Conservation (phyloP, 2,113 vertebrate species). For the Poicephalus gulielmi region DNA sequence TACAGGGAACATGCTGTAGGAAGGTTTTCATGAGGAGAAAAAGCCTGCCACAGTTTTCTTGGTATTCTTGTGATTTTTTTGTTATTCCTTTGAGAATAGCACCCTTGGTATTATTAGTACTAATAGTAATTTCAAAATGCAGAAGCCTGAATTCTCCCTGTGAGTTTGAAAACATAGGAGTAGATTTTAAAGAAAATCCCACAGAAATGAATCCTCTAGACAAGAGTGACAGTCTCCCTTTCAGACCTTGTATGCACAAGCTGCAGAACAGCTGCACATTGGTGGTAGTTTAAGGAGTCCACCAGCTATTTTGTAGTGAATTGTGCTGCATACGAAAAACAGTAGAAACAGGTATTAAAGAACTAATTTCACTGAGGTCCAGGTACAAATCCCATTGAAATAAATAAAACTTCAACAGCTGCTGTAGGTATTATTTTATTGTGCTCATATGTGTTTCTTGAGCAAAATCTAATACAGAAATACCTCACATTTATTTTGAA, state of each 20-base stretch:
- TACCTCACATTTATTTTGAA: not conserved
- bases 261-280: not conserved
- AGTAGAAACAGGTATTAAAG: not conserved
- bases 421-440: not conserved
- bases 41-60: not conserved
- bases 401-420: not conserved
- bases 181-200: not conserved
- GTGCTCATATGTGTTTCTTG: not conserved
- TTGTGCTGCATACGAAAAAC: not conserved
- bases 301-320: not conserved
- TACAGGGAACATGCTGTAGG: not conserved
- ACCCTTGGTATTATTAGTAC: not conserved
- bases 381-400: not conserved
- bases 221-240: not conserved
- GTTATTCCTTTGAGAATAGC: not conserved
- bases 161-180: not conserved
- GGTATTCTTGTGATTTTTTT: not conserved
- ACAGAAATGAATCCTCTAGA: not conserved
- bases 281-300: not conserved
- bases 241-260: not conserved
- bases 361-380: not conserved
- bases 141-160: not conserved
- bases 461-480: not conserved
- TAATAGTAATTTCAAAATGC: not conserved
- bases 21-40: not conserved